Percentiles rank a stretch among this genome's conserved stretches.
phyloP scores from a whole-genome alignment of 2,888 invertebrate species.

The Lycocerus yunnanus region DNA sequence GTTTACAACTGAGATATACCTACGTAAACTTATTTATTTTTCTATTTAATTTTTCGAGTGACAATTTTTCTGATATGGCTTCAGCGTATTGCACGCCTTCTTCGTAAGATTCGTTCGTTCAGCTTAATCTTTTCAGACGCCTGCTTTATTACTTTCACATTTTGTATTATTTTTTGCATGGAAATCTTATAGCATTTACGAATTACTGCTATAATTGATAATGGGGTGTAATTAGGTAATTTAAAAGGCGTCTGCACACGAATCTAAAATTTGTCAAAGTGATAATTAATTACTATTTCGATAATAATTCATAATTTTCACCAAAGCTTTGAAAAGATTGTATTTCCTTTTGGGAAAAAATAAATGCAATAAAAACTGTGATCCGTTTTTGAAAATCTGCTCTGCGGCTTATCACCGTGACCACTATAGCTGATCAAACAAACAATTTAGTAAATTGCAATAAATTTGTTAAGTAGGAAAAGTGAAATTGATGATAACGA shows the following conservation, averaged over 20 bases:
- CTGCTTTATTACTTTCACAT: not conserved
- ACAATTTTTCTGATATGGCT: not conserved
- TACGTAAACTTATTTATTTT: not conserved
- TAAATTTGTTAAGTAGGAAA: not conserved
- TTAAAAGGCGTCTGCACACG: not conserved
- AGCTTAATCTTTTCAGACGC: not conserved
- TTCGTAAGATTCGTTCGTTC: not conserved
- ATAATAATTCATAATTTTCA: not conserved
- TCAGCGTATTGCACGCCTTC: not conserved
- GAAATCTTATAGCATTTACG: not conserved
- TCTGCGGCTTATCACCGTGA: not conserved
- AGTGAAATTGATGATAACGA: not conserved
- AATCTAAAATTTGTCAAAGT: not conserved
- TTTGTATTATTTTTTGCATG: not conserved
- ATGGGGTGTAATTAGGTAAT: not conserved
- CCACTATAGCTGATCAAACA: not conserved
- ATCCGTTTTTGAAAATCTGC: not conserved
- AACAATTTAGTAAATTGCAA: not conserved
- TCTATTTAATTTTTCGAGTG: not conserved
- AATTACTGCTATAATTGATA: not conserved
- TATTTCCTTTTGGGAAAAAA: not conserved
- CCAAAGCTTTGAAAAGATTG: not conserved
- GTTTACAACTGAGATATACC: not conserved
- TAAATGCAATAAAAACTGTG: not conserved
- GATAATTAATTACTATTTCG: not conserved